Conservation (phyloP, 1,140 invertebrate genomes). For the Maniola jurtina region DNA sequence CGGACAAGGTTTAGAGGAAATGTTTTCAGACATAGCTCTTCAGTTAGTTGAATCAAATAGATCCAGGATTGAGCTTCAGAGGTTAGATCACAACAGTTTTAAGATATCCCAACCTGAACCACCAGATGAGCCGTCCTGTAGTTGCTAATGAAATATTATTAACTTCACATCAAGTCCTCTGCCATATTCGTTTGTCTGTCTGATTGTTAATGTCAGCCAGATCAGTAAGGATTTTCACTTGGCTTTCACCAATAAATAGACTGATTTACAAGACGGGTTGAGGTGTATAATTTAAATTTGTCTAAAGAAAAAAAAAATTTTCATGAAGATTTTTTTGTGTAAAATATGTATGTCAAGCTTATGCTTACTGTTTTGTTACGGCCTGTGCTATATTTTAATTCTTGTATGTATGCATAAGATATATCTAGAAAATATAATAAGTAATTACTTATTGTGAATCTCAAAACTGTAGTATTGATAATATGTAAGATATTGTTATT, state of each 20-base stretch:
- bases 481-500: slow-evolving; percentile 5
- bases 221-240: too few species aligned
- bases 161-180: not conserved
- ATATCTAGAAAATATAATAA: not conserved
- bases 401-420: not conserved
- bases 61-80: slow-evolving; percentile 90
- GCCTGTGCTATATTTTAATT: not conserved
- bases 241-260: too few species aligned
- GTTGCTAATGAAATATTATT: slow-evolving; percentile 75
- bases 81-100: slow-evolving; percentile 87
- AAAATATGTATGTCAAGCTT: not conserved
- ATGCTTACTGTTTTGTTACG: not conserved
- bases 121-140: slow-evolving; percentile 81
- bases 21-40: slow-evolving; percentile 92
- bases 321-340: not conserved
- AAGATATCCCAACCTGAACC: slow-evolving; percentile 85
- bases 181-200: not conserved
- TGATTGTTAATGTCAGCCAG: too few species aligned
- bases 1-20: slow-evolving; percentile 91
- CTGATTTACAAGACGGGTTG: too few species aligned
- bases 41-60: slow-evolving; percentile 88
- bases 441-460: not conserved
- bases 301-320: too few species aligned
- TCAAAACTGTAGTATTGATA: not conserved
- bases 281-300: not conserved